phyloP scores from a whole-genome alignment of 2,113 vertebrate genomes.

The Nansenia antarctica region DNA sequence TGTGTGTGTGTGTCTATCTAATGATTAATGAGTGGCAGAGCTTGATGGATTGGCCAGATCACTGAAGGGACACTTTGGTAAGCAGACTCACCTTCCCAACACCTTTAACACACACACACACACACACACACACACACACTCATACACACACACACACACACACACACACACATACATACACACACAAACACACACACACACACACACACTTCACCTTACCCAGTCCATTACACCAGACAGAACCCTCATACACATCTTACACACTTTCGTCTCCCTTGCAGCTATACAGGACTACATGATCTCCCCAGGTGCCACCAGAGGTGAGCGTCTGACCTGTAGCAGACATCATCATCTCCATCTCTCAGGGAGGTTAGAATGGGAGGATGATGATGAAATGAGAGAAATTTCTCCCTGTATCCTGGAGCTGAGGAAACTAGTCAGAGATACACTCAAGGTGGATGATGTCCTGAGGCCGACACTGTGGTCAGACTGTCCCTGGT shows the following conservation, averaged over 20 bases:
- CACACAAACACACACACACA: constrained; percentile 10
- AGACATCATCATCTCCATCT: background rate
- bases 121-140: constrained; percentile 15
- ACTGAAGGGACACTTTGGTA: background rate
- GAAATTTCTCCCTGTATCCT: background rate
- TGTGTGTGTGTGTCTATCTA: constrained; percentile 22
- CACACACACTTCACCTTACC: background rate
- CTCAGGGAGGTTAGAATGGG: background rate
- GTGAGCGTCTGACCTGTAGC: background rate
- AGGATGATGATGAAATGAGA: background rate
- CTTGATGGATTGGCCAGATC: constrained; percentile 3
- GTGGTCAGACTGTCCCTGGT: background rate
- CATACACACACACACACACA: no score
- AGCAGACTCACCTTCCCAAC: no score
- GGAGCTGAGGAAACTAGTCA: background rate
- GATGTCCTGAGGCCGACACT: background rate
- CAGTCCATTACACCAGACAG: background rate
- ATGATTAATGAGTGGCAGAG: background rate
- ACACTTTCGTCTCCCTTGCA: background rate
- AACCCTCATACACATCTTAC: background rate
- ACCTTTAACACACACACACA: constrained; percentile 22
- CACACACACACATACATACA: constrained; percentile 23
- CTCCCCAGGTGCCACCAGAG: background rate
- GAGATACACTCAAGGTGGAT: background rate
- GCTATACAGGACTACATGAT: background rate